Evolutionary conservation across 1,140 invertebrate species (phyloP).

Genomic region (Idris sp.): DNA sequence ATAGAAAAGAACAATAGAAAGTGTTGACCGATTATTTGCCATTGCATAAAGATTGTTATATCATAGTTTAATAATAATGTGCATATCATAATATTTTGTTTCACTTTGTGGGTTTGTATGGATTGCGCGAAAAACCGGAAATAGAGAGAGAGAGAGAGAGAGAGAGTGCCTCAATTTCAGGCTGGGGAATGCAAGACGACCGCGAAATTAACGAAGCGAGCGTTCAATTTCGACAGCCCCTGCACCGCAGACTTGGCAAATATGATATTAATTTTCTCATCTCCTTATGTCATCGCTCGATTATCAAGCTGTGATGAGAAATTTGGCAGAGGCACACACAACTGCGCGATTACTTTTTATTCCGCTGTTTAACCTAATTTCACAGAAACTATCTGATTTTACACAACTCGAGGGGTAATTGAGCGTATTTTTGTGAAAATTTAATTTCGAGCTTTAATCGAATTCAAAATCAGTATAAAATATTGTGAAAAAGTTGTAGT

Average conservation of each 20-base stretch:
- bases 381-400: conserved; percentile 14
- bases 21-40: conserved; percentile 18
- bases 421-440: too few relatives aligned
- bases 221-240: conserved; percentile 68
- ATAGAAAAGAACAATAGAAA: conserved; percentile 18
- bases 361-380: conserved; percentile 29
- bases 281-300: conserved; percentile 47
- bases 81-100: conserved; percentile 34
- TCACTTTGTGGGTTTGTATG: conserved; percentile 42
- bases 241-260: conserved; percentile 59
- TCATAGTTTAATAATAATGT: conserved; percentile 36
- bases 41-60: conserved; percentile 40
- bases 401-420: too few relatives aligned
- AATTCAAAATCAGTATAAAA: too few relatives aligned
- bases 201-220: conserved; percentile 68
- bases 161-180: conserved; percentile 63
- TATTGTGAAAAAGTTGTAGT: too few relatives aligned
- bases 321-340: conserved; percentile 22
- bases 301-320: conserved; percentile 50
- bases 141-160: conserved; percentile 65
- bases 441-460: too few relatives aligned
- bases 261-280: conserved; percentile 69
- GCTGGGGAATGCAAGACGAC: conserved; percentile 56
- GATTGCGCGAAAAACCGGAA: conserved; percentile 67
- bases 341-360: conserved; percentile 19